phyloP scores from a whole-genome alignment of 1,140 invertebrate species.

The Belonocnema kinseyi region DNA sequence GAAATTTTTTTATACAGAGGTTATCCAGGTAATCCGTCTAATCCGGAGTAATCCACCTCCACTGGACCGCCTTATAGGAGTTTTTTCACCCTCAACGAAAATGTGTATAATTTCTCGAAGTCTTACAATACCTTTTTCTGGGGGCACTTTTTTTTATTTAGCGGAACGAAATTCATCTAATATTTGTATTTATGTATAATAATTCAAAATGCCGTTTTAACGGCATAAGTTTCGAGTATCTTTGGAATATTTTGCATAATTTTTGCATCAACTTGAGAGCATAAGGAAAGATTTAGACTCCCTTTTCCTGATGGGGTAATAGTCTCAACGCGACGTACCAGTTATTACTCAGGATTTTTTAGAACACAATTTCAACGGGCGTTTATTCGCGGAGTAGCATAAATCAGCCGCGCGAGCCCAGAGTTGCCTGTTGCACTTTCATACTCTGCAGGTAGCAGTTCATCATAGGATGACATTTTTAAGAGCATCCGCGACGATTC shows the following conservation, averaged over 20 bases:
- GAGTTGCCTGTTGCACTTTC: constrained; percentile 15
- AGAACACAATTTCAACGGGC: background rate
- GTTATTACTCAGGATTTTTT: constrained; percentile 19
- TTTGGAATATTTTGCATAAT: background rate
- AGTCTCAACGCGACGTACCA: background rate
- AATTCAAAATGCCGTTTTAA: too few relatives aligned
- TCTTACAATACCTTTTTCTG: too few relatives aligned
- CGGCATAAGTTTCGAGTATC: background rate
- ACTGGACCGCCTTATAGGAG: too few relatives aligned
- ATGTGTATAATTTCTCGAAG: too few relatives aligned
- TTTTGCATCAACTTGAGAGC: background rate
- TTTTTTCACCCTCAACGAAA: too few relatives aligned
- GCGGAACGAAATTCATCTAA: too few relatives aligned
- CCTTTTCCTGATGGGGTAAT: background rate
- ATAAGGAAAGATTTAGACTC: background rate
- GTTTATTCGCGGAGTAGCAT: constrained; percentile 11
- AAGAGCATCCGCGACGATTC: background rate
- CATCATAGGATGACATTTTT: constrained; percentile 18
- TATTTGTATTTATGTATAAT: too few relatives aligned
- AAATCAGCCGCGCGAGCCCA: constrained; percentile 1
- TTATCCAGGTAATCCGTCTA: too few relatives aligned
- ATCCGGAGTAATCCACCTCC: too few relatives aligned
- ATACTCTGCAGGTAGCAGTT: background rate
- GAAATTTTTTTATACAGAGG: too few relatives aligned
- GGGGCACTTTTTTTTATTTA: too few relatives aligned